Evolutionary conservation across 1,140 invertebrate species (phyloP), one percentile per base, ranked within the genome.

Genomic region (Calliphora vicina): DNA sequence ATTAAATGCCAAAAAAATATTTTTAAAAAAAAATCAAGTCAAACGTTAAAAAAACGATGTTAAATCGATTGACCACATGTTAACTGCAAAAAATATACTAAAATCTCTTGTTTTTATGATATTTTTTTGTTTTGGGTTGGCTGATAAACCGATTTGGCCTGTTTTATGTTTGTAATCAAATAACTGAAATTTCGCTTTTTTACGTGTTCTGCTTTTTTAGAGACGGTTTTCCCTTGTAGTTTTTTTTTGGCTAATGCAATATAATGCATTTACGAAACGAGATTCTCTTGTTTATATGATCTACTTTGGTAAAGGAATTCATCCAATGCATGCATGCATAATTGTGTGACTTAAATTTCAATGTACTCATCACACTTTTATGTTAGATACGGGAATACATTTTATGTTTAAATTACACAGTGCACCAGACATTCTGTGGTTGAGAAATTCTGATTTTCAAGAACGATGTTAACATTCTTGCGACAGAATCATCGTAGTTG

Each of bases 31-130:
- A 23, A 67, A 25, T 12, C 20, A 25, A 20, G 61, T 67, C 61
- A 67, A 67, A 67, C 9, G 23, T 23, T 20, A 67, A 67, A 23
- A 67, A 67, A 17, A n/a, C 50, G 5, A 67, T 67, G n/a, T 67
- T 67, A 67, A 67, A 67, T 67, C 61, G 61, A 67, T 67, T 67
- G n/a, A 67, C 61, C 61, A 23, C 61, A 67, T 67, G 61, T 67
- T 67, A 67, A 67, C n/a, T 67, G 61, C 23, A 67, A 67, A n/a
- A n/a, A 67, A n/a, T 50, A 17, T 50, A 50, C 45, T 50, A 50
- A 50, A 50, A 50, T 20, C 23, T 25, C n/a, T 67, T 67, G 45
- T 50, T 50, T 50, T 50, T 50, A 15, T 50, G 12, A 8, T 1
- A 6, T 20, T 10, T 67, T 20, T 67, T 67, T 61, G 50, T 13